phyloP scores from a whole-genome alignment of 53 echinoderm and acorn worm genomes.

The Arbacia lixula region DNA sequence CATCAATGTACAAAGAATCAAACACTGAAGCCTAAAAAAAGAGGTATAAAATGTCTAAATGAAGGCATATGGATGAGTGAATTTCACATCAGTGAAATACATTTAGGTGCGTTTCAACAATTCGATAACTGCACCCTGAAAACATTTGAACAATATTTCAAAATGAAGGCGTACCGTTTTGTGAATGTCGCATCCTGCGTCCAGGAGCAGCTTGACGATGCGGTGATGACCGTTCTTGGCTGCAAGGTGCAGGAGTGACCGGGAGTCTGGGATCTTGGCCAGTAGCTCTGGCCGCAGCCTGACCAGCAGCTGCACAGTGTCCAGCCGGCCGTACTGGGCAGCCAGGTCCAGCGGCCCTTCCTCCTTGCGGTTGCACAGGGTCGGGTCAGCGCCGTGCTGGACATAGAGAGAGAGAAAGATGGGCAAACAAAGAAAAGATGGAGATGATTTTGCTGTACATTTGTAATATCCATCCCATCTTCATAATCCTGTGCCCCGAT shows the following conservation, averaged over 20 bases:
- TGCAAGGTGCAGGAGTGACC: conserved; percentile 89
- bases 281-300: conserved; percentile 70
- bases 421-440: neutral
- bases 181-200: conserved; percentile 90
- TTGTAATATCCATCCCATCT: too few species aligned
- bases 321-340: conserved; percentile 88
- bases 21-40: too few species aligned
- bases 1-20: too few species aligned
- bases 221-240: conserved; percentile 90
- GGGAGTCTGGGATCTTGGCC: conserved; percentile 61
- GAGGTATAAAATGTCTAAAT: too few species aligned
- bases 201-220: conserved; percentile 78
- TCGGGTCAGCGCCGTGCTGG: conserved; percentile 89
- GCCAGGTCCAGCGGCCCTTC: conserved; percentile 90
- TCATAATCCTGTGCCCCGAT: too few species aligned
- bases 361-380: conserved; percentile 84
- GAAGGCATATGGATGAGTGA: too few species aligned
- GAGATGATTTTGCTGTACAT: too few species aligned
- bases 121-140: too few species aligned
- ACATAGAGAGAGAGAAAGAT: conserved; percentile 4
- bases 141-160: too few species aligned
- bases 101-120: too few species aligned
- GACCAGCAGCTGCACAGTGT: conserved; percentile 81
- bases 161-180: conserved; percentile 91
- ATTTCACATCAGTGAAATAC: too few species aligned